Conservation (phyloP, 2,888 invertebrate genomes). For the Tenodera sinensis region DNA sequence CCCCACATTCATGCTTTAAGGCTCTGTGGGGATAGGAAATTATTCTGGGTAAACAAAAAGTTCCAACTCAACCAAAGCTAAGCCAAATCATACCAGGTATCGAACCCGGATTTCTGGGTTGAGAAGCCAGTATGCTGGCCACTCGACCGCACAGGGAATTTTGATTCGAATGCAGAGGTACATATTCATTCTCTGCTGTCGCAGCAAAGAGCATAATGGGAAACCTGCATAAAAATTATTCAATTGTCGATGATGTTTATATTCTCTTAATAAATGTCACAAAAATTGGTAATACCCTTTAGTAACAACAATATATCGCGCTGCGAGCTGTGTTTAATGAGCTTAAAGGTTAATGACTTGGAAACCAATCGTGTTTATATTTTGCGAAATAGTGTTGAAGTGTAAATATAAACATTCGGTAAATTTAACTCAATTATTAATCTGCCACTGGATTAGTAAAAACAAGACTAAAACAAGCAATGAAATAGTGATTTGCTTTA, state of each 20-base stretch:
- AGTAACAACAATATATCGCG: background rate
- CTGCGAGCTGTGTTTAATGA: background rate
- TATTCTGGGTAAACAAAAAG: no score
- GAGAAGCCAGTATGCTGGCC: no score
- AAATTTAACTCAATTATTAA: background rate
- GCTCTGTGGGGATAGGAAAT: no score
- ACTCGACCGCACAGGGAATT: no score
- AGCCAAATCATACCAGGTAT: no score
- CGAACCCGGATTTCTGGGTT: no score
- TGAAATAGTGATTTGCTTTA: background rate
- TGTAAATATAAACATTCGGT: background rate
- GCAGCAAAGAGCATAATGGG: no score
- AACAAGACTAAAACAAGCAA: background rate
- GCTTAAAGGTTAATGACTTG: background rate
- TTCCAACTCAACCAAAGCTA: no score
- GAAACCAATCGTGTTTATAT: background rate
- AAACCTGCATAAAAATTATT: no score
- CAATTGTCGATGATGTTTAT: background rate
- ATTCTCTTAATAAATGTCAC: background rate
- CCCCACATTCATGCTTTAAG: no score
- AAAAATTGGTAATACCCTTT: background rate
- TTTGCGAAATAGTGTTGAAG: background rate
- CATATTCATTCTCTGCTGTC: no score
- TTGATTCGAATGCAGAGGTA: no score
- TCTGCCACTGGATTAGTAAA: background rate